A percentile compares a stretch with the other conserved stretches of the same genome.
Evolutionary conservation across 2,797 vertebrate species (phyloP).

Genomic region (Sphenodon punctatus): DNA sequence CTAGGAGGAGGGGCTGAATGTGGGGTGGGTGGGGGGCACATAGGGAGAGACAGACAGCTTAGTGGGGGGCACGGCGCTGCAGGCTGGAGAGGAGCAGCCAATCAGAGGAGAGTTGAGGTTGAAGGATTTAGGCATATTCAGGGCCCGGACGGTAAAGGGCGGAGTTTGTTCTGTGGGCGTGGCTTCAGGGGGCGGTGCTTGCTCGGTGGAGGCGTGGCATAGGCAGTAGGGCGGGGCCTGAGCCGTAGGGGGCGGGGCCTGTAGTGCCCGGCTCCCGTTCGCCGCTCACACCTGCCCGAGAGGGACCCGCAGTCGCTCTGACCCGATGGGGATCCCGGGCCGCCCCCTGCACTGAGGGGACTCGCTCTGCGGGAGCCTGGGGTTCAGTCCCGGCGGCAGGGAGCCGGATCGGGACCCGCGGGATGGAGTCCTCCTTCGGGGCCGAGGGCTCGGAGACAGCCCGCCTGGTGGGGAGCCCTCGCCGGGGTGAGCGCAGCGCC

Average conservation of each 20-base stretch:
- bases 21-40: too few relatives aligned
- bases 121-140: too few relatives aligned
- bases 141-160: too few relatives aligned
- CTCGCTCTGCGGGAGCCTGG: background rate
- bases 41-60: too few relatives aligned
- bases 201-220: background rate
- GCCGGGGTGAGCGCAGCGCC: background rate
- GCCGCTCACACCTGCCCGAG: background rate
- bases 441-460: background rate
- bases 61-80: too few relatives aligned
- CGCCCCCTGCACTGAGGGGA: background rate
- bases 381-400: background rate
- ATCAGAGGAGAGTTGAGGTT: too few relatives aligned
- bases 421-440: constrained; percentile 27
- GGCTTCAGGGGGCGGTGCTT: background rate
- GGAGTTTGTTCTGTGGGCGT: too few relatives aligned
- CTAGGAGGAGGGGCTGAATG: too few relatives aligned
- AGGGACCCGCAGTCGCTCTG: too few relatives aligned
- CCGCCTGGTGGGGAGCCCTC: constrained; percentile 28
- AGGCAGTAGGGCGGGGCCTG: background rate
- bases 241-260: background rate
- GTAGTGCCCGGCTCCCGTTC: background rate
- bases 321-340: background rate
- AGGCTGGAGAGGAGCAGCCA: too few relatives aligned
- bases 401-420: background rate